Conservation (phyloP, 1,140 invertebrate species). For the Diabrotica undecimpunctata region DNA sequence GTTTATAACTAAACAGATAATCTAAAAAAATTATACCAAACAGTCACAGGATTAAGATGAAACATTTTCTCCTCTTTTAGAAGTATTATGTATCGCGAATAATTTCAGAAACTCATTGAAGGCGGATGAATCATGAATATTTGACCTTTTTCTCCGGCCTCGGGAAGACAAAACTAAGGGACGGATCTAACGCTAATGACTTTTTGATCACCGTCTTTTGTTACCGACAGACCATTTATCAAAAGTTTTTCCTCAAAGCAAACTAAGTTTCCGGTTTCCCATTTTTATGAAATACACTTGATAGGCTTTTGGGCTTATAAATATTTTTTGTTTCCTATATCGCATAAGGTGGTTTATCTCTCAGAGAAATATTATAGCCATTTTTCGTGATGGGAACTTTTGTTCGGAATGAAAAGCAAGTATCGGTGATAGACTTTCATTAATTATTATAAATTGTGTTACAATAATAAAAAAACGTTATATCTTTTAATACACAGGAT, state of each 20-base stretch:
- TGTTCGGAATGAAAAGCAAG: too few relatives aligned
- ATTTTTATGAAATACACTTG: slow-evolving; percentile 17
- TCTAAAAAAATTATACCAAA: too few relatives aligned
- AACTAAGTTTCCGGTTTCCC: slow-evolving; percentile 1
- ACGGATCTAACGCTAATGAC: slow-evolving; percentile 25
- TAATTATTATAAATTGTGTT: too few relatives aligned
- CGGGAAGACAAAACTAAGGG: slow-evolving; percentile 17
- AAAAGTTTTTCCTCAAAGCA: slow-evolving; percentile 25
- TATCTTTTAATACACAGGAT: too few relatives aligned
- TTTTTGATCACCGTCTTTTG: slow-evolving; percentile 32
- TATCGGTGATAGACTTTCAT: too few relatives aligned
- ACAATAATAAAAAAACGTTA: too few relatives aligned
- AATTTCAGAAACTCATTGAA: not conserved
- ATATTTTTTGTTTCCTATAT: slow-evolving; percentile 7
- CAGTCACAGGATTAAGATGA: too few relatives aligned
- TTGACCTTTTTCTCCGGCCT: slow-evolving; percentile 8
- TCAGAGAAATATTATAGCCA: not conserved
- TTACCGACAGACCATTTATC: slow-evolving; percentile 27
- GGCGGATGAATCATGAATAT: slow-evolving; percentile 9
- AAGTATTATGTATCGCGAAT: not conserved
- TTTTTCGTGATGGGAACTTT: not conserved
- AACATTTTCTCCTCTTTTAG: too few relatives aligned
- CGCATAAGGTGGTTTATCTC: not conserved
- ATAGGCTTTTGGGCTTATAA: slow-evolving; percentile 12
- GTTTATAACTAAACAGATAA: too few relatives aligned